A percentile compares a stretch with the other conserved stretches of the same genome.
phyloP scores from a whole-genome alignment of 2,888 invertebrate genomes.

The Charanyca ferruginea region DNA sequence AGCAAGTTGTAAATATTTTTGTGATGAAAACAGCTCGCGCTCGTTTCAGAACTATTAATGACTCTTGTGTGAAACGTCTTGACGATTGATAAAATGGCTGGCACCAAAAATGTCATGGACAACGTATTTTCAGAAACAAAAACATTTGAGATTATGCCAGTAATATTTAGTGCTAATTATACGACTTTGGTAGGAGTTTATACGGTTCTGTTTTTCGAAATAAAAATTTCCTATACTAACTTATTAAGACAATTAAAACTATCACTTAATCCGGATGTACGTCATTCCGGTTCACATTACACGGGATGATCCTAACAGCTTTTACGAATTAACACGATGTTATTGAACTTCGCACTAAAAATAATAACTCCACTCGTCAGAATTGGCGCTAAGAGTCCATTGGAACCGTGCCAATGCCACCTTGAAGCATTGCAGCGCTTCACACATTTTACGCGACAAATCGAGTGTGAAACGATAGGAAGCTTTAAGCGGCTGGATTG shows the following conservation, averaged over 20 bases:
- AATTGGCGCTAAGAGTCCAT: conserved; percentile 69
- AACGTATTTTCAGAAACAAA: conserved; percentile 18
- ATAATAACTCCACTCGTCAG: conserved; percentile 71
- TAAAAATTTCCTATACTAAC: background rate
- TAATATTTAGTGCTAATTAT: background rate
- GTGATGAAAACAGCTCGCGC: conserved; percentile 4
- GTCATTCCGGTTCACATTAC: conserved; percentile 26
- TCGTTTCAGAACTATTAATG: conserved; percentile 20
- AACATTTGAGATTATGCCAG: background rate
- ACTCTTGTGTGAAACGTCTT: conserved; percentile 4
- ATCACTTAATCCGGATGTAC: conserved; percentile 34
- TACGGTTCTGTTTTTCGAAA: background rate
- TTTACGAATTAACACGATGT: conserved; percentile 60
- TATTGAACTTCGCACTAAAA: conserved; percentile 74
- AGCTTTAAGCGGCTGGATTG: conserved; percentile 68
- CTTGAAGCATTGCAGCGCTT: conserved; percentile 66
- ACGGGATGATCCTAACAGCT: conserved; percentile 36
- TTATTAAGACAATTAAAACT: conserved; percentile 18
- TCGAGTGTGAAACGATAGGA: conserved; percentile 66
- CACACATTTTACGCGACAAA: conserved; percentile 65
- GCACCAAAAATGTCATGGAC: conserved; percentile 18
- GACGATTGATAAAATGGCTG: conserved; percentile 17
- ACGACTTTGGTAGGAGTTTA: background rate
- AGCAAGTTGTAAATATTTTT: conserved; percentile 13
- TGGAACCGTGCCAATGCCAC: conserved; percentile 70